Percentiles rank a stretch among this genome's conserved stretches.
phyloP scores from a whole-genome alignment of 2,888 invertebrate genomes.

The Dicyrtomina minuta region DNA sequence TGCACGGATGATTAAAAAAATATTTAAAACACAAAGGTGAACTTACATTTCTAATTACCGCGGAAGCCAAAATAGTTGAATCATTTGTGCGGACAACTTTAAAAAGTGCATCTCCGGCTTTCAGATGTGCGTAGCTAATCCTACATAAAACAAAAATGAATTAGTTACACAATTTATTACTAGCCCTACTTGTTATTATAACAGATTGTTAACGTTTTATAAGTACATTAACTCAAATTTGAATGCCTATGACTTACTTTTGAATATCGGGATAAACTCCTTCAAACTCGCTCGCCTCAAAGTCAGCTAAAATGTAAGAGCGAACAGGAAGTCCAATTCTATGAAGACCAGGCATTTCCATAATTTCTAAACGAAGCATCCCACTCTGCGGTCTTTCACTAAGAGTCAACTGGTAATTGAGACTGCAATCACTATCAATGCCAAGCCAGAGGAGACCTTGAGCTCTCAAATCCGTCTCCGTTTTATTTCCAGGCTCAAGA shows the following conservation, averaged over 20 bases:
- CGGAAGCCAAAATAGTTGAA: constrained; percentile 50
- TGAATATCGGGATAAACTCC: constrained; percentile 50
- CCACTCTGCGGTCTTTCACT: constrained; percentile 52
- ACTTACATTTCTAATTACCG: constrained; percentile 51
- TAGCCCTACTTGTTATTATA: not conserved
- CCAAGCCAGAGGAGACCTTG: constrained; percentile 53
- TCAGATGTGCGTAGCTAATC: constrained; percentile 50
- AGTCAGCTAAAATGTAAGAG: constrained; percentile 50
- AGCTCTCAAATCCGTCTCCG: constrained; percentile 42
- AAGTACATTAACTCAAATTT: not conserved
- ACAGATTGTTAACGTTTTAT: not conserved
- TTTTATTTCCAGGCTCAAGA: constrained; percentile 41
- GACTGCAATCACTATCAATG: constrained; percentile 50
- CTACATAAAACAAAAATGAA: constrained; percentile 30
- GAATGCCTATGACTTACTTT: constrained; percentile 50
- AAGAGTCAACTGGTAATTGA: constrained; percentile 53
- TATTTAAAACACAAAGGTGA: no score
- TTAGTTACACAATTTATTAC: not conserved
- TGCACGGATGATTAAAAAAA: not conserved
- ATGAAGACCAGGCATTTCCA: constrained; percentile 52
- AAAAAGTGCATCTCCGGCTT: constrained; percentile 54
- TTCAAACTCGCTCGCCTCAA: constrained; percentile 52
- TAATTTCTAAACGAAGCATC: constrained; percentile 51
- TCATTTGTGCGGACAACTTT: constrained; percentile 52
- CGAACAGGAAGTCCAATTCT: constrained; percentile 52